These are phyloP conservation scores for Enteromius argenteus DNA, from an alignment of 2,797 vertebrate genomes.

Conservation along the genomic window DNA sequence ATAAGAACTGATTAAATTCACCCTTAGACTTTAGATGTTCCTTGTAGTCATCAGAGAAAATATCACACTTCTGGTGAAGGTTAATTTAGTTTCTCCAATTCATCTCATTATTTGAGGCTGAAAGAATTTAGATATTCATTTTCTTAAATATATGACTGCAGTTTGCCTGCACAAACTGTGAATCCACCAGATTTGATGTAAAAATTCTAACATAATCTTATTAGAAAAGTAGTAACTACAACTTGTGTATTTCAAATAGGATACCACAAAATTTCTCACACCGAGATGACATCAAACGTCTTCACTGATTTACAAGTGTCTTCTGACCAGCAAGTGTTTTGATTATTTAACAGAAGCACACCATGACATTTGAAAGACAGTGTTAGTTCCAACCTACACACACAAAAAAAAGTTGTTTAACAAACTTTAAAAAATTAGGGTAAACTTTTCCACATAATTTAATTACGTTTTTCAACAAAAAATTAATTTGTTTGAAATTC, in stretches of 20 bases:
- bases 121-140: background rate
- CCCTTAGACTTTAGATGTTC: conserved; percentile 31
- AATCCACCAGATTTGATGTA: no score
- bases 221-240: background rate
- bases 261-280: background rate
- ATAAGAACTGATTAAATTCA: conserved; percentile 52
- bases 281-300: background rate
- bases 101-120: background rate
- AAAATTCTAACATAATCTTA: no score
- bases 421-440: no score
- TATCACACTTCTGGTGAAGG: background rate
- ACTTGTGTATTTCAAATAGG: background rate
- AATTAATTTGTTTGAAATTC: no score
- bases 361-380: background rate
- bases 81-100: conserved; percentile 28
- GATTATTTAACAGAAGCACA: background rate
- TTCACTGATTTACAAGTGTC: background rate
- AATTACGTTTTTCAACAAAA: no score
- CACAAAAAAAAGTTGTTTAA: no score
- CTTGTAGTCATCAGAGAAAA: conserved; percentile 18
- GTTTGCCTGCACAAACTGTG: background rate
- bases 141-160: background rate
- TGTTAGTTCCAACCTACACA: no score
- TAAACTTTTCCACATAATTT: no score
- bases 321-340: background rate